Evolutionary conservation across 2,888 invertebrate genomes (phyloP).

Genomic region (Epinotia demarniana): DNA sequence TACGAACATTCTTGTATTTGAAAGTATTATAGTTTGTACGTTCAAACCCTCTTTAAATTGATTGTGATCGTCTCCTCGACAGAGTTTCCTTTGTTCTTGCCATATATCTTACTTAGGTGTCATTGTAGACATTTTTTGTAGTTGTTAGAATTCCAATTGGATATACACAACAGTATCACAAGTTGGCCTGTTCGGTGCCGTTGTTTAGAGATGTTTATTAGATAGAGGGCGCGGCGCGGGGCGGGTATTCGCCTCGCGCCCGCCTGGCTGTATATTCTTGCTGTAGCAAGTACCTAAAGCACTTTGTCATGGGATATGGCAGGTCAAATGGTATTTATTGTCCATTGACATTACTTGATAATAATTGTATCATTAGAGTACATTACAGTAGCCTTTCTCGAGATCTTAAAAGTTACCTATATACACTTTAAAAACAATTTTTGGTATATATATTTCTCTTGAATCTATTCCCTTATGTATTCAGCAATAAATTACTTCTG

Average conservation of each 20-base stretch:
- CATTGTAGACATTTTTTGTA: constrained; percentile 79
- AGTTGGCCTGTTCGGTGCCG: constrained; percentile 78
- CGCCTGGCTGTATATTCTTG: constrained; percentile 79
- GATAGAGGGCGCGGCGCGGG: constrained; percentile 66
- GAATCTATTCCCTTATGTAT: constrained; percentile 84
- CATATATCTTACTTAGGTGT: constrained; percentile 81
- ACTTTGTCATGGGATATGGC: constrained; percentile 79
- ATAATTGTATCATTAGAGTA: constrained; percentile 85
- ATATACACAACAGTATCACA: constrained; percentile 81
- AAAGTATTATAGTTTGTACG: constrained; percentile 70
- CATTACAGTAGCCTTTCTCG: constrained; percentile 84
- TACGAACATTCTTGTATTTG: constrained; percentile 59
- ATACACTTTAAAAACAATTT: constrained; percentile 80
- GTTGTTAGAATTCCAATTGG: constrained; percentile 79
- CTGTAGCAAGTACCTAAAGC: constrained; percentile 77
- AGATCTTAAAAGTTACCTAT: constrained; percentile 84
- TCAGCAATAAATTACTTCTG: constrained; percentile 83
- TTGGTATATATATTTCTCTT: constrained; percentile 84
- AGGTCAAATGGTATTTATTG: constrained; percentile 83
- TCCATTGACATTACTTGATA: constrained; percentile 84
- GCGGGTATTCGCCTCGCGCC: constrained; percentile 68
- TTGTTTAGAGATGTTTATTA: constrained; percentile 80
- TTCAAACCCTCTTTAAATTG: constrained; percentile 61
- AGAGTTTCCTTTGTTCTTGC: constrained; percentile 82
- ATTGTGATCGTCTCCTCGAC: constrained; percentile 72